These are phyloP conservation scores for Protophormia terraenovae DNA, from an alignment of 2,888 invertebrate genomes.

Conservation along the genomic window DNA sequence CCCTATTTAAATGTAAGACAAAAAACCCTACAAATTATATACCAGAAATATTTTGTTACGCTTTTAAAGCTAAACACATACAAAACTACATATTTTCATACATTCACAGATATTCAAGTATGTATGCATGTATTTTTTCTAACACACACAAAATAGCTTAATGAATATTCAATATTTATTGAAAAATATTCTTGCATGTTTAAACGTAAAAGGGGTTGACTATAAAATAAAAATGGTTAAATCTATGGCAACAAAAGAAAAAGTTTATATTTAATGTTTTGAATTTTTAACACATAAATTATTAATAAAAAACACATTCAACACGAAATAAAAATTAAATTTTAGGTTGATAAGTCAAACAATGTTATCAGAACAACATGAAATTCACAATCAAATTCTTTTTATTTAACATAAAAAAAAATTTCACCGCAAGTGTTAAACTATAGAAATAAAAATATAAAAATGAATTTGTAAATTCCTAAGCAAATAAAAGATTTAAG, in stretches of 20 bases:
- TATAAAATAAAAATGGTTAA: constrained; percentile 10
- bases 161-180: constrained; percentile 34
- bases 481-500: constrained; percentile 51
- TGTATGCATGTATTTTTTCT: neutral
- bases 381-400: neutral
- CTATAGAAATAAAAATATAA: constrained; percentile 1
- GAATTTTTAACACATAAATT: constrained; percentile 1
- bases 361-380: neutral
- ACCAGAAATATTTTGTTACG: constrained; percentile 7
- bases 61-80: neutral
- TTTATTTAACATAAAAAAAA: neutral
- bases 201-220: neutral
- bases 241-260: constrained; percentile 15
- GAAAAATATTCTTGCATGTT: constrained; percentile 20
- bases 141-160: constrained; percentile 1
- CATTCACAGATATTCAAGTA: neutral
- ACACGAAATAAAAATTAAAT: neutral
- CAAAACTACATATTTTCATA: neutral
- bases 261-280: neutral
- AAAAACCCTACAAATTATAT: constrained; percentile 12
- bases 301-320: neutral
- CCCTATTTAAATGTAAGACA: neutral
- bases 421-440: neutral
- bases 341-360: neutral
- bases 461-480: neutral